Evolutionary conservation across 1,140 invertebrate species (phyloP), one percentile per base, ranked within the genome.

Genomic region (Cyrtorhinus lividipennis): DNA sequence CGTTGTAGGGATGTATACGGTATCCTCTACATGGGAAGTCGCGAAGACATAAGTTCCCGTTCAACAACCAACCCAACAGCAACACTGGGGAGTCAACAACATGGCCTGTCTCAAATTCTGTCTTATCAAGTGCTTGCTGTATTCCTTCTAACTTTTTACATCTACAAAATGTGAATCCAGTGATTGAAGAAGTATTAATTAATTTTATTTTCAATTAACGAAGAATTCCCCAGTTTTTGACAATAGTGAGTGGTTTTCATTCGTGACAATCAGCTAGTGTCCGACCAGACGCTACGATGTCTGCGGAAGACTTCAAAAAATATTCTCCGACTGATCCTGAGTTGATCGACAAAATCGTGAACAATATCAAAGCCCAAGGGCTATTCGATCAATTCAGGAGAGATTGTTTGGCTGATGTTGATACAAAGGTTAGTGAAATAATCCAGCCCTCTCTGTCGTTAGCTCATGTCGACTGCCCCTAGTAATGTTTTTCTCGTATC

Each of bases 381-480:
- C 83, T 89, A 64, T 93, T 93, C 72, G 90, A 93, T 75, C 81
- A 93, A 73, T 94, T 96, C 73, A 82, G 94, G 5, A 92, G 91
- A 75, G 92, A 95, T 72, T 95, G 91, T 69, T 81, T 96, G 48
- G 83, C 91, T 23, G 92, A 96, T 79, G 92, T 95, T 61, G 94
- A 97, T 73, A 95, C 92, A 2, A 92, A 94, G 81, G 85, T 87
- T 75, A 70, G 65, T 57, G 58, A 64, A 46, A n/a, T 23, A n/a
- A n/a, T n/a, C n/a, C n/a, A n/a, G n/a, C n/a, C n/a, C n/a, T n/a
- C n/a, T n/a, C n/a, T n/a, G n/a, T n/a, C n/a, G n/a, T n/a, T n/a
- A n/a, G n/a, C n/a, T n/a, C n/a, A n/a, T n/a, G n/a, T n/a, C n/a
- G n/a, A n/a, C n/a, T n/a, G n/a, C n/a, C n/a, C n/a, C n/a, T n/a